Evolutionary conservation across 2,797 vertebrate species (phyloP).

Genomic region (Ceyx erithaca): DNA sequence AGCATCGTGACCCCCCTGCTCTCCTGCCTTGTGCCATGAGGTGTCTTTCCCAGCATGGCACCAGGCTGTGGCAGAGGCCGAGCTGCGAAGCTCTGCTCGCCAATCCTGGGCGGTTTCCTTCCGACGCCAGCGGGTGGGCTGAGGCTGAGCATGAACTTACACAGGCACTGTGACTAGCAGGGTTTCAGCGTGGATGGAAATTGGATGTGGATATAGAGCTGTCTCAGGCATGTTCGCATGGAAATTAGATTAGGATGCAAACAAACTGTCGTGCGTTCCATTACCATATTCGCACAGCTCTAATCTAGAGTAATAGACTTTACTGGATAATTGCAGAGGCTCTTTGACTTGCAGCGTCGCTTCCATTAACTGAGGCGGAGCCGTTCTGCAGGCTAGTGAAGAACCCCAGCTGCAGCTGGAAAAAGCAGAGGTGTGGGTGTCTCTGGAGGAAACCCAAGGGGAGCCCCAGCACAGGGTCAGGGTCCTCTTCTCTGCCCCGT

Average conservation of each 20-base stretch:
- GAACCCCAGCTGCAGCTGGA: rapidly evolving
- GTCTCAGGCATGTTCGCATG: not conserved
- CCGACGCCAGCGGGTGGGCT: rapidly evolving
- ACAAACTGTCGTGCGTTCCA: not conserved
- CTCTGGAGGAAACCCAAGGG: rapidly evolving
- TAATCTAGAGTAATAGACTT: not conserved
- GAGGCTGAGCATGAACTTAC: not conserved
- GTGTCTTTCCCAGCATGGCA: rapidly evolving
- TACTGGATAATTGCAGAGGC: not conserved
- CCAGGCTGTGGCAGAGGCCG: not conserved
- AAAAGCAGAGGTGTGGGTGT: too few species aligned
- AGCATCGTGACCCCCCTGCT: not conserved
- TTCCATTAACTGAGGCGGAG: not conserved
- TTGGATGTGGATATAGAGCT: not conserved
- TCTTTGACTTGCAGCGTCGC: not conserved
- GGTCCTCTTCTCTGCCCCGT: not conserved
- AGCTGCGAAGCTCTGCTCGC: not conserved
- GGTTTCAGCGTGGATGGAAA: not conserved
- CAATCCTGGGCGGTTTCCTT: rapidly evolving
- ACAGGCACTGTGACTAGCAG: rapidly evolving
- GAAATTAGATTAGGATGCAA: not conserved
- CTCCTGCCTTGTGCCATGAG: rapidly evolving
- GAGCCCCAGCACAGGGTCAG: rapidly evolving
- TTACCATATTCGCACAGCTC: not conserved
- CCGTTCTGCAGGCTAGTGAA: not conserved